A percentile compares a stretch with the other conserved stretches of the same genome.
These are phyloP conservation scores for Lordiphosa collinella DNA, from an alignment of 1,140 invertebrate genomes.

Conservation along the genomic window DNA sequence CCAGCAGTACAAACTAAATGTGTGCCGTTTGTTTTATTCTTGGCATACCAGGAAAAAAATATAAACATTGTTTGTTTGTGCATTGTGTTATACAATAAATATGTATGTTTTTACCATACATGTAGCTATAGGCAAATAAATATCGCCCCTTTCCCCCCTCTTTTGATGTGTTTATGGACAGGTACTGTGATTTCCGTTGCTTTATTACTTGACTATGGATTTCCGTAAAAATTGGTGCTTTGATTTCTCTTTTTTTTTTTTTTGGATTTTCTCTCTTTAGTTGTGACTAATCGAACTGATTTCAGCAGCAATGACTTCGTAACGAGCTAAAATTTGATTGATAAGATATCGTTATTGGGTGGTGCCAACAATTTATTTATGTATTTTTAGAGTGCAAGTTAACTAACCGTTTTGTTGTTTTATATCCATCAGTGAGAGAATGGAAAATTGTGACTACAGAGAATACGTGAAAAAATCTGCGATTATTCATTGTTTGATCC, in stretches of 20 bases:
- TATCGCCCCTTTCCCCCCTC: conserved; percentile 25
- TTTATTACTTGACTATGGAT: conserved; percentile 12
- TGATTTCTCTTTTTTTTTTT: conserved; percentile 1
- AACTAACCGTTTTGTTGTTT: too few relatives aligned
- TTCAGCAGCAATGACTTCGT: conserved; percentile 25
- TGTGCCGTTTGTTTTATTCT: conserved; percentile 42
- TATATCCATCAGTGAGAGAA: too few relatives aligned
- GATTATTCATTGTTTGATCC: too few relatives aligned
- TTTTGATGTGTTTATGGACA: conserved; percentile 1
- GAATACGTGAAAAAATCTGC: too few relatives aligned
- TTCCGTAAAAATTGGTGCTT: neutral
- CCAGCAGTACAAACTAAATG: conserved; percentile 20
- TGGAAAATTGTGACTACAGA: too few relatives aligned
- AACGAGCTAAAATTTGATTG: conserved; percentile 37
- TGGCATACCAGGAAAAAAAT: conserved; percentile 31
- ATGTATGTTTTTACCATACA: conserved; percentile 17
- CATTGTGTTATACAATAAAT: conserved; percentile 32
- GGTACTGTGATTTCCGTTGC: conserved; percentile 38
- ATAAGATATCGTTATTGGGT: conserved; percentile 49
- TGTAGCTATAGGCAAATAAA: conserved; percentile 27
- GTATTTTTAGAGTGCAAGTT: neutral
- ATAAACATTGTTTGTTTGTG: conserved; percentile 65
- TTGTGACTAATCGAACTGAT: conserved; percentile 53
- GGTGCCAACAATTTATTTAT: neutral
- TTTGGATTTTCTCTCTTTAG: conserved; percentile 16